Percentiles rank a stretch among this genome's conserved stretches.
These are phyloP conservation scores for Bos javanicus DNA, from an alignment of 2,113 vertebrate genomes.

Conservation along the genomic window DNA sequence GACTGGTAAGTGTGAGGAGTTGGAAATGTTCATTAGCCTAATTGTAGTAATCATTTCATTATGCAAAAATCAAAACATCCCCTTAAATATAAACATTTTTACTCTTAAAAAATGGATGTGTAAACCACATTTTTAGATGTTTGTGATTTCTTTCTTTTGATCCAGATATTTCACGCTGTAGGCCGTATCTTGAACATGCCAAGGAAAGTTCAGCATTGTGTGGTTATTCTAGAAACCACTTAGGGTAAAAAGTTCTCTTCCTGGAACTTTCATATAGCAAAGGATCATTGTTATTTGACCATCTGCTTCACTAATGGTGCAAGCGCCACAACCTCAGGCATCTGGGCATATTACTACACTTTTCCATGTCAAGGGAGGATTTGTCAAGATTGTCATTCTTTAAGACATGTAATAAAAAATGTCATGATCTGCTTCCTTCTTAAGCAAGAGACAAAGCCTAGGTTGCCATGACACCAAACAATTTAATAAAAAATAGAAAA, in stretches of 20 bases:
- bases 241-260: not conserved
- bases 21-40: not conserved
- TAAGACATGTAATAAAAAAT: constrained; percentile 63
- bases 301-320: not conserved
- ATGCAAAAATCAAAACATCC: not conserved
- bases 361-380: constrained; percentile 17
- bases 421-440: constrained; percentile 51
- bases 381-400: constrained; percentile 44
- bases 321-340: constrained; percentile 9
- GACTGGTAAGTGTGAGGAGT: not conserved
- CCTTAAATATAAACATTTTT: not conserved
- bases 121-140: not conserved
- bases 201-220: not conserved
- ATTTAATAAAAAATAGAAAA: constrained; percentile 60
- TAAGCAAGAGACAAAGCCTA: constrained; percentile 32
- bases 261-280: not conserved
- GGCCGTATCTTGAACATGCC: not conserved
- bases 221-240: constrained; percentile 8
- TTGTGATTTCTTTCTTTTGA: not conserved
- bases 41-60: not conserved
- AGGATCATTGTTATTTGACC: constrained; percentile 10
- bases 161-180: not conserved
- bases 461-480: constrained; percentile 55
- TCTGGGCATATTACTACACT: constrained; percentile 30
- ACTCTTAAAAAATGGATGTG: not conserved